Evolutionary conservation across 53 echinoderm and acorn worm species (phyloP), one percentile per base, ranked within the genome.

Genomic region (Echinometra lucunter): DNA sequence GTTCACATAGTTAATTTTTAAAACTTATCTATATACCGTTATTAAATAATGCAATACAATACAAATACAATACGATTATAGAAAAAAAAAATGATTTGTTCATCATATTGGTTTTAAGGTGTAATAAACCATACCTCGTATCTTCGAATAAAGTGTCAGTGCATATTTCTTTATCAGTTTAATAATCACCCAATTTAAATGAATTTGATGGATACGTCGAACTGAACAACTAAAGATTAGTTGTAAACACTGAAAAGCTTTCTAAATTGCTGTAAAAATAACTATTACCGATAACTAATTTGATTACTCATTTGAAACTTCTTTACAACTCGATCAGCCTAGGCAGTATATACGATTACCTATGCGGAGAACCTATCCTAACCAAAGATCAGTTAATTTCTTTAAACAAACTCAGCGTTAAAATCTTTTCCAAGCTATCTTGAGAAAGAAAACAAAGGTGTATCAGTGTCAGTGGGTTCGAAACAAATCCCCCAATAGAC

Each of bases 361-460:
- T 12, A n/a, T 28, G 49, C 25, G 23, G 45, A 85, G n/a, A 47
- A 85, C 47, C 12, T 49, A 85, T 53, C 85, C 49, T 53, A 47
- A 85, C 30, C 11, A 30, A 40, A 42, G 42, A 78, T 78, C 78
- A 13, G 72, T 81, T 47, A n/a, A 47, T 85, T 49, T 49, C 53
- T 85, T 30, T 85, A 85, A 85, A 85, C 85, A 85, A 85, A 85
- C 85, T 45, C 49, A n/a, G 85, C 12, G 45, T 28, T 85, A 85
- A 45, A 85, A n/a, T n/a, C n/a, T 85, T 49, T 47, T 47, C 7
- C 85, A 34, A 49, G 85, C 27, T 85, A 27, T 45, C 49, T 28
- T n/a, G 44, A 35, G 63, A 28, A 45, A 53, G 11, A 85, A 85
- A 13, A 85, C 85, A 85, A 85, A 85, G 27, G 13, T 28, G 85